Conservation (phyloP, 2,797 vertebrate genomes). For the Artibeus lituratus region DNA sequence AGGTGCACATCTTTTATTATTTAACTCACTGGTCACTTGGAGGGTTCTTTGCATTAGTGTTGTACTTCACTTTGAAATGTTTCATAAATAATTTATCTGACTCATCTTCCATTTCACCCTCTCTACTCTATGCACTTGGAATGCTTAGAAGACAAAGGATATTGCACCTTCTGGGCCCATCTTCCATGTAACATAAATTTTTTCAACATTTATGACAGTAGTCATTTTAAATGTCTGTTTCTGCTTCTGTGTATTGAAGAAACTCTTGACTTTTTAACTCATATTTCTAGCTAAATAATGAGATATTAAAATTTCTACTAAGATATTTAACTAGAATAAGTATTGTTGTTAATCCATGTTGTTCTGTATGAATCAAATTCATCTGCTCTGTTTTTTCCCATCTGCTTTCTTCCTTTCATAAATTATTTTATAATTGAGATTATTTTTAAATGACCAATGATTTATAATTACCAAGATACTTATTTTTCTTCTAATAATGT, state of each 20-base stretch:
- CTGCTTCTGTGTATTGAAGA: not conserved
- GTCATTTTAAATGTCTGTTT: not conserved
- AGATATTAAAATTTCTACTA: not conserved
- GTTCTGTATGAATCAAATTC: not conserved
- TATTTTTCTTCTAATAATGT: not conserved
- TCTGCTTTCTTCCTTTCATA: not conserved
- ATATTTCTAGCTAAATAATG: not conserved
- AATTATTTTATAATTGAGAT: conserved; percentile 23
- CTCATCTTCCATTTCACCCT: not conserved
- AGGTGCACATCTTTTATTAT: not conserved
- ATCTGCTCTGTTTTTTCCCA: not conserved
- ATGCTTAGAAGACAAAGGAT: not conserved
- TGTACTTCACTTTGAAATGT: not conserved
- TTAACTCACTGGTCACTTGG: not conserved
- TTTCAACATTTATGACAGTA: not conserved
- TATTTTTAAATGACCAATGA: not conserved
- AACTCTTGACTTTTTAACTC: not conserved
- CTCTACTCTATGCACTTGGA: not conserved
- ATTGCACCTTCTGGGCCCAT: not conserved
- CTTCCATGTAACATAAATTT: not conserved
- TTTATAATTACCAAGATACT: conserved; percentile 7
- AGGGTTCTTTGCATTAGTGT: not conserved
- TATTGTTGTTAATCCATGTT: not conserved
- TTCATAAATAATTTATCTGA: not conserved
- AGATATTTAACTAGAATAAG: not conserved